phyloP scores from a whole-genome alignment of 2,888 invertebrate species.

The Melangyna quadrimaculata region DNA sequence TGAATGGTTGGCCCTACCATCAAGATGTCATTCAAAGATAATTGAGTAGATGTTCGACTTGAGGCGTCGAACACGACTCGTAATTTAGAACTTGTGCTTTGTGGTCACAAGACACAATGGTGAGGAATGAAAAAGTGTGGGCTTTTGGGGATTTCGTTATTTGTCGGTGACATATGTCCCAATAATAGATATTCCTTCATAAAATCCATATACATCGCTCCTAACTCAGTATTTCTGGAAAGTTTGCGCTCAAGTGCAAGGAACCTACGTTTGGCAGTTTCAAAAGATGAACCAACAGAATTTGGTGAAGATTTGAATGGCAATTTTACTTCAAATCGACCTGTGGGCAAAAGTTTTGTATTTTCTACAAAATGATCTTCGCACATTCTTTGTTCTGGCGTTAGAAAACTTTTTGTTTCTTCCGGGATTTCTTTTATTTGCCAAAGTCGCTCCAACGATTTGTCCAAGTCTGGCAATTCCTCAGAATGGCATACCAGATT shows the following conservation, averaged over 20 bases:
- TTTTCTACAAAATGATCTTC: too few relatives aligned
- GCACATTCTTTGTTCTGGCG: too few relatives aligned
- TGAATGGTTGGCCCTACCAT: neutral
- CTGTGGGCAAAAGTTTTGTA: too few relatives aligned
- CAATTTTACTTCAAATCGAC: too few relatives aligned
- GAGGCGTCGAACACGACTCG: neutral
- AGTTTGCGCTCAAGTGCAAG: neutral
- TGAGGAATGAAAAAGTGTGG: slow-evolving; percentile 60
- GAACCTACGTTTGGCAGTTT: too few relatives aligned
- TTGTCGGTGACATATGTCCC: slow-evolving; percentile 48
- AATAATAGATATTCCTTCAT: slow-evolving; percentile 58
- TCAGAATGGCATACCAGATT: neutral
- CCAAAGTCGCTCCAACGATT: neutral
- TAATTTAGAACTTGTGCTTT: neutral
- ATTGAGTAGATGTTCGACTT: neutral
- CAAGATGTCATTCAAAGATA: too few relatives aligned
- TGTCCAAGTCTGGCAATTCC: neutral
- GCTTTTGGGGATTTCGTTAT: neutral
- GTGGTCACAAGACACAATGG: slow-evolving; percentile 13
- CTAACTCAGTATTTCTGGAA: slow-evolving; percentile 28
- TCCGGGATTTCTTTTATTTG: neutral
- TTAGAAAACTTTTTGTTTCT: neutral
- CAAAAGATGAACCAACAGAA: too few relatives aligned
- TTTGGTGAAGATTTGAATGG: too few relatives aligned
- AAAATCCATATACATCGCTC: slow-evolving; percentile 53